A percentile compares a stretch with the other conserved stretches of the same genome.
phyloP scores from a whole-genome alignment of 2,113 vertebrate genomes.

The Micromys minutus region DNA sequence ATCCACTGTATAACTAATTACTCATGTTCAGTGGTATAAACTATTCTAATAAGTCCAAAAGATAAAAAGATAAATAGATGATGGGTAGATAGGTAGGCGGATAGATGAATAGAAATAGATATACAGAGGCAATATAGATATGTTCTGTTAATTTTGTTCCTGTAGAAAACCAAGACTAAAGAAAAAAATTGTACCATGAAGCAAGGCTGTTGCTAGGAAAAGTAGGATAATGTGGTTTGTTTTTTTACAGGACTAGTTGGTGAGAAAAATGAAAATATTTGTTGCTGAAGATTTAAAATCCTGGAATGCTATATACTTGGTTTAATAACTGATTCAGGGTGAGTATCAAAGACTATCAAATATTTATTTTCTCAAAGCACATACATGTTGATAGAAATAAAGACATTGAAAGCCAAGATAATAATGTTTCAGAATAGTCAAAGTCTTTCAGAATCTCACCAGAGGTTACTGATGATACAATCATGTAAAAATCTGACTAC shows the following conservation, averaged over 20 bases:
- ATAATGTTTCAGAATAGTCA: not conserved
- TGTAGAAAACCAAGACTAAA: not conserved
- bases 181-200: not conserved
- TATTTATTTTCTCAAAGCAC: not conserved
- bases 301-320: too few species aligned
- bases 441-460: not conserved
- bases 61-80: not conserved
- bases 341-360: not conserved
- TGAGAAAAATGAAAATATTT: not conserved
- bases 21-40: not conserved
- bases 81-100: not conserved
- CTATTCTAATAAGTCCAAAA: not conserved
- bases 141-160: not conserved
- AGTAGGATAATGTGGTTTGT: not conserved
- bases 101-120: not conserved
- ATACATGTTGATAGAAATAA: not conserved
- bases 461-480: not conserved
- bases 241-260: not conserved
- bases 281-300: not conserved
- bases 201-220: too few species aligned
- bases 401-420: not conserved
- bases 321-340: not conserved
- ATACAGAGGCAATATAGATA: not conserved
- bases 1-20: not conserved
- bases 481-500: not conserved